A percentile compares a stretch with the other conserved stretches of the same genome.
Evolutionary conservation across 2,888 invertebrate genomes (phyloP).

Genomic region (Blera fallax): DNA sequence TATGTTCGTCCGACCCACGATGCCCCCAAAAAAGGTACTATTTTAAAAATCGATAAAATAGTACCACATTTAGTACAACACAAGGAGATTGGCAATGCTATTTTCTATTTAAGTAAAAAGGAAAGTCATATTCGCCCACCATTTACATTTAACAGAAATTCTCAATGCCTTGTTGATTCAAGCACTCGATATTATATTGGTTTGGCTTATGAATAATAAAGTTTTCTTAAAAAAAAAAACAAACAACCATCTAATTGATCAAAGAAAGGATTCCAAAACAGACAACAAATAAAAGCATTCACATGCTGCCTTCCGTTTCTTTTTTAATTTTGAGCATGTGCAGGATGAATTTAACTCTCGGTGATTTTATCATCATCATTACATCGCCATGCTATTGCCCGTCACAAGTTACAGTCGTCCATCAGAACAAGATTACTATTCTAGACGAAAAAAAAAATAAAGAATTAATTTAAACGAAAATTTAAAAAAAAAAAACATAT

Average conservation of each 20-base stretch:
- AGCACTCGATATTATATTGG: too few species aligned
- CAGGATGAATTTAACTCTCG: conserved; percentile 19
- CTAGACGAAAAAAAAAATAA: not conserved
- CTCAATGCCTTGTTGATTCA: too few species aligned
- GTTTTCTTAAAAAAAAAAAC: too few species aligned
- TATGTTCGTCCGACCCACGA: too few species aligned
- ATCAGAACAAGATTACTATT: not conserved
- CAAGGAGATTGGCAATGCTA: not conserved
- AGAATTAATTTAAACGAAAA: not conserved
- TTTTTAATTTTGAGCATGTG: conserved; percentile 54
- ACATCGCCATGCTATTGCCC: conserved; percentile 28
- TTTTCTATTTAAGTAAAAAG: not conserved
- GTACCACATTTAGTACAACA: not conserved
- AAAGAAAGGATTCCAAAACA: too few species aligned
- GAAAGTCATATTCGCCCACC: not conserved
- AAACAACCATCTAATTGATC: too few species aligned
- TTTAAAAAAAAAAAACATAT: not conserved
- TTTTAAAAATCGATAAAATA: not conserved
- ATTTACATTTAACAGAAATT: too few species aligned
- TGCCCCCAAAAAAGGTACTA: conserved; percentile 70
- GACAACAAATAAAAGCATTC: too few species aligned
- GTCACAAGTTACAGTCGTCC: conserved; percentile 16
- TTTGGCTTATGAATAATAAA: too few species aligned
- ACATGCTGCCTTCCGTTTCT: not conserved
- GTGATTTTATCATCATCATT: conserved; percentile 10